Conservation (phyloP, 1,140 invertebrate species). For the Parapsyche elsis region DNA sequence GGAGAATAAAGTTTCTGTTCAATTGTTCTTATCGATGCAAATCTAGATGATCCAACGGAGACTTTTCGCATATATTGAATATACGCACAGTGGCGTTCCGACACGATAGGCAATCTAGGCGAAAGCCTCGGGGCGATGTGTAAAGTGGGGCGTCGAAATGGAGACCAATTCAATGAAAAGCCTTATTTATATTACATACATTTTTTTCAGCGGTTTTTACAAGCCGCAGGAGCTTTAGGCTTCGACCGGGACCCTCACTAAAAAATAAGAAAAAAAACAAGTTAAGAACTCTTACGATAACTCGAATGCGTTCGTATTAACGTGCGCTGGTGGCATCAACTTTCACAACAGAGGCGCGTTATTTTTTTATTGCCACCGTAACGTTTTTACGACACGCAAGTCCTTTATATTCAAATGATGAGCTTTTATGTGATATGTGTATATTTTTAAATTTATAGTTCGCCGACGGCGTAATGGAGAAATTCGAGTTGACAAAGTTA, state of each 20-base stretch:
- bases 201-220: not conserved
- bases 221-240: not conserved
- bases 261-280: not conserved
- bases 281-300: not conserved
- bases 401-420: not conserved
- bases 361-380: not conserved
- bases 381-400: not conserved
- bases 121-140: not conserved
- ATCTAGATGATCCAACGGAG: not conserved
- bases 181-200: not conserved
- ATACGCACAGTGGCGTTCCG: not conserved
- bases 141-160: not conserved
- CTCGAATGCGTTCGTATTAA: not conserved
- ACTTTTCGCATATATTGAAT: not conserved
- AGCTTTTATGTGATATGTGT: not conserved
- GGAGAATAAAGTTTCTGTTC: not conserved
- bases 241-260: not conserved
- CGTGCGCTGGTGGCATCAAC: not conserved
- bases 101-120: not conserved
- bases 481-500: not conserved
- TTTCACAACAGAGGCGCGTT: not conserved
- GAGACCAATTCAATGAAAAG: constrained; percentile 1
- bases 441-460: not conserved
- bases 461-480: not conserved
- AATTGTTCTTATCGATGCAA: not conserved